Conservation (phyloP, 2,888 invertebrate genomes). For the Chymomyza amoena region DNA sequence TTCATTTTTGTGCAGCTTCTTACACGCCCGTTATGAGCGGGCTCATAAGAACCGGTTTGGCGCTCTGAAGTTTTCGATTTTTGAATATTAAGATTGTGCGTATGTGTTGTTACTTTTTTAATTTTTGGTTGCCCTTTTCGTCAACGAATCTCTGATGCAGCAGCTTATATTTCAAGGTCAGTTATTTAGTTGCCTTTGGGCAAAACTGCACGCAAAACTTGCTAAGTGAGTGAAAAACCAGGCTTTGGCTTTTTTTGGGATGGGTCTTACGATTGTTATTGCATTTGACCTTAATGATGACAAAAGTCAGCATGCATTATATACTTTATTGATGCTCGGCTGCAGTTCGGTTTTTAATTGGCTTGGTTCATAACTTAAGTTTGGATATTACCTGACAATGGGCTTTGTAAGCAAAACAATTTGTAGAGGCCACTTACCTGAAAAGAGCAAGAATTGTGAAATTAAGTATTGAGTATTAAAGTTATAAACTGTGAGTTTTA, state of each 20-base stretch:
- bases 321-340: constrained; percentile 8
- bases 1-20: not conserved
- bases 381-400: constrained; percentile 1
- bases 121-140: constrained; percentile 51
- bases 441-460: constrained; percentile 5
- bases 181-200: constrained; percentile 36
- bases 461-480: not conserved
- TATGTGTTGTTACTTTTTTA: not conserved
- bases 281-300: constrained; percentile 64
- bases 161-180: constrained; percentile 60
- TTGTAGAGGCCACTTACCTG: not conserved
- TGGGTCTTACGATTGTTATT: not conserved
- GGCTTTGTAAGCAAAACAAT: not conserved
- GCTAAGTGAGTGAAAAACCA: not conserved
- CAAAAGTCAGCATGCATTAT: constrained; percentile 18
- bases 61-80: not conserved
- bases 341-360: constrained; percentile 33
- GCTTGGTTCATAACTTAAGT: not conserved
- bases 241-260: not conserved
- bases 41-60: constrained; percentile 34
- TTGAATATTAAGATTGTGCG: not conserved
- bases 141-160: constrained; percentile 18
- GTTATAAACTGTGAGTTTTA: not conserved
- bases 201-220: constrained; percentile 32
- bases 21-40: not conserved